Conservation (phyloP, 2,888 invertebrate species). For the Nowickia ferox region DNA sequence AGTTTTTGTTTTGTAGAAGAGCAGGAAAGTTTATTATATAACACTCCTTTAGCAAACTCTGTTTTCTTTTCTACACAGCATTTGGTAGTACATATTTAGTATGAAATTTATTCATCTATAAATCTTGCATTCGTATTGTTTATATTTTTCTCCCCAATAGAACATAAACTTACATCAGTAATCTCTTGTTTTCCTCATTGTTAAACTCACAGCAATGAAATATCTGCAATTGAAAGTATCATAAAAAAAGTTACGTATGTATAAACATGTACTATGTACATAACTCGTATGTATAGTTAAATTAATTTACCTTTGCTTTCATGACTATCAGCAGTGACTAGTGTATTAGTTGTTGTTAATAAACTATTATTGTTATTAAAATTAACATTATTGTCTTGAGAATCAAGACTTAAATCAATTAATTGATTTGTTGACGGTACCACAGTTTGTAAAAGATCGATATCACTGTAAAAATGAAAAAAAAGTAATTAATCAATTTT, state of each 20-base stretch:
- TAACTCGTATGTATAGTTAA: neutral
- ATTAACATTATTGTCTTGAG: constrained; percentile 80
- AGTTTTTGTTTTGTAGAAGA: constrained; percentile 66
- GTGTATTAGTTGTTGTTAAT: constrained; percentile 81
- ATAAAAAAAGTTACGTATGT: neutral
- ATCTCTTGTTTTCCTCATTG: constrained; percentile 64
- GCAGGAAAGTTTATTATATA: constrained; percentile 62
- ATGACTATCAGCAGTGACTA: constrained; percentile 84
- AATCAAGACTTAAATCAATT: constrained; percentile 83
- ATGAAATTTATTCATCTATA: constrained; percentile 47
- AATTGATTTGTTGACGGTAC: constrained; percentile 81
- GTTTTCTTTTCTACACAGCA: constrained; percentile 76
- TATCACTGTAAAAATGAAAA: constrained; percentile 78
- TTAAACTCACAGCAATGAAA: constrained; percentile 83
- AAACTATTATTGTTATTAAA: constrained; percentile 83
- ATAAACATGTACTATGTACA: neutral
- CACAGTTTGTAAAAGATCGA: constrained; percentile 81
- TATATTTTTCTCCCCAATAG: constrained; percentile 51
- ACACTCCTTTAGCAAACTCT: constrained; percentile 66
- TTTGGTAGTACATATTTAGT: constrained; percentile 51
- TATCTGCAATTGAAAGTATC: constrained; percentile 74
- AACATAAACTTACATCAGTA: constrained; percentile 71
- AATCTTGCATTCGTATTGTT: constrained; percentile 45
- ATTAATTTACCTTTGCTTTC: constrained; percentile 81
- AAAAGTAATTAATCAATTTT: neutral